Percentiles rank a stretch among this genome's conserved stretches.
phyloP scores from a whole-genome alignment of 1,140 invertebrate genomes.

The Pogonomyrmex barbatus region DNA sequence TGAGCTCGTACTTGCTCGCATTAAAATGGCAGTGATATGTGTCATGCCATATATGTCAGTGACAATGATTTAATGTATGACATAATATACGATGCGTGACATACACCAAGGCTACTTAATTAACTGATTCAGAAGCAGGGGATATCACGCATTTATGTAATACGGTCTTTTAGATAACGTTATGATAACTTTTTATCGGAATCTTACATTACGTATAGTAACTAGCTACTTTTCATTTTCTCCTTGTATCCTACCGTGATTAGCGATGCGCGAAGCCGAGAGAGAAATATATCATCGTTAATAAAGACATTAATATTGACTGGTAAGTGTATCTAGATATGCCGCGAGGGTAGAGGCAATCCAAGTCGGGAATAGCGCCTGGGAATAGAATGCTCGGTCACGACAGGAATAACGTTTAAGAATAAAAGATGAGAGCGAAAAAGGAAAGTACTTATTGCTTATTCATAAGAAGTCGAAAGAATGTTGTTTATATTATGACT shows the following conservation, averaged over 20 bases:
- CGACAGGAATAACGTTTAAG: conserved; percentile 79
- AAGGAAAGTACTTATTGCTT: conserved; percentile 76
- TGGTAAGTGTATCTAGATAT: conserved; percentile 81
- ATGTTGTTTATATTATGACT: conserved; percentile 63
- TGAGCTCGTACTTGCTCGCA: not conserved
- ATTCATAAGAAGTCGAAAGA: conserved; percentile 72
- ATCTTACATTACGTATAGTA: conserved; percentile 26
- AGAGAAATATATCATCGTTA: conserved; percentile 75
- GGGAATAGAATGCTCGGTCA: conserved; percentile 84
- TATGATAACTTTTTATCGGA: conserved; percentile 9
- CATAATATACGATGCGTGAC: not conserved
- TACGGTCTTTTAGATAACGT: conserved; percentile 4
- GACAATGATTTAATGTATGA: conserved; percentile 20
- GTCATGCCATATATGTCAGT: not conserved
- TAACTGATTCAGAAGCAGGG: conserved; percentile 39
- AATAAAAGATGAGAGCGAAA: conserved; percentile 77
- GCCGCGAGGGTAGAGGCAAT: conserved; percentile 78
- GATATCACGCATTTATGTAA: conserved; percentile 17
- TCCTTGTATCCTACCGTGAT: conserved; percentile 5
- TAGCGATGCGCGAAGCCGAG: conserved; percentile 11
- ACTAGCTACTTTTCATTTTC: conserved; percentile 40
- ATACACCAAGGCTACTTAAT: conserved; percentile 38
- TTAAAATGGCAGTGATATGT: conserved; percentile 43
- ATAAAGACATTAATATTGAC: conserved; percentile 86
- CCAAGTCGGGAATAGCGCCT: conserved; percentile 80